Conservation (phyloP, 2,797 vertebrate genomes). For the Bradypodion ventrale region DNA sequence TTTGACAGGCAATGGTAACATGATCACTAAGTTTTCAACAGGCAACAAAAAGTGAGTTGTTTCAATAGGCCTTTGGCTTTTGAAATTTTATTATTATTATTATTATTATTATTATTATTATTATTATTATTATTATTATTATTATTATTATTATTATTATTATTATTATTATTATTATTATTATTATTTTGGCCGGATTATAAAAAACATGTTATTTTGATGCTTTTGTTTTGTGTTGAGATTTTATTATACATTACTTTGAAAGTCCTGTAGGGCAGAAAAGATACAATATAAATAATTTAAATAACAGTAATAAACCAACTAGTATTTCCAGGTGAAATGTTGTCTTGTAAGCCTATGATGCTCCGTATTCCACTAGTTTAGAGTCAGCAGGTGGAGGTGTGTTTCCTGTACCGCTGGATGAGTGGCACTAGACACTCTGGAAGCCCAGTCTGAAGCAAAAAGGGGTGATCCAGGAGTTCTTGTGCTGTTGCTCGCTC, state of each 20-base stretch:
- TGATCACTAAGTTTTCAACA: neutral
- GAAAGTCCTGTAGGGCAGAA: neutral
- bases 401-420: constrained; percentile 94
- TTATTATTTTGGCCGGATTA: neutral
- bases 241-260: neutral
- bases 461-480: constrained; percentile 94
- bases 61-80: neutral
- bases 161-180: no score
- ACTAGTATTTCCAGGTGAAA: constrained; percentile 27
- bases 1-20: neutral
- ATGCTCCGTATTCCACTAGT: constrained; percentile 50
- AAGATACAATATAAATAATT: neutral
- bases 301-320: neutral
- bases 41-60: neutral
- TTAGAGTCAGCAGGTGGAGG: constrained; percentile 89
- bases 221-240: neutral
- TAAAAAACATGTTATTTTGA: neutral
- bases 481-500: constrained; percentile 92
- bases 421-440: constrained; percentile 97
- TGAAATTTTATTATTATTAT: neutral
- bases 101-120: no score
- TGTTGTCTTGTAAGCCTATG: constrained; percentile 3
- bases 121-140: no score
- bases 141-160: no score
- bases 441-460: constrained; percentile 94